A percentile compares a stretch with the other conserved stretches of the same genome.
Conservation (phyloP, 2,113 vertebrate genomes). For the Nematolebias whitei region DNA sequence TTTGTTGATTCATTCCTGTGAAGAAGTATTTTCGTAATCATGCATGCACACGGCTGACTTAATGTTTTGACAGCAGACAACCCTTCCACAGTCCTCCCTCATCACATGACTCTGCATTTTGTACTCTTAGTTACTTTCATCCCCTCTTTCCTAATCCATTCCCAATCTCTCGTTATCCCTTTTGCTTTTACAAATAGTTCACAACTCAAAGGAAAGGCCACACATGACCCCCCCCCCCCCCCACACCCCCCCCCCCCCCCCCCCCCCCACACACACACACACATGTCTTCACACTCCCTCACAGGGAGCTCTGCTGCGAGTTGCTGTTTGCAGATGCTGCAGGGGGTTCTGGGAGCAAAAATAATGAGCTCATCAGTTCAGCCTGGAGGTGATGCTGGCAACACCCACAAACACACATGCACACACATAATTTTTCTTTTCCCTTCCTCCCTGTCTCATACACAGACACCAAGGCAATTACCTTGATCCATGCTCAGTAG, state of each 20-base stretch:
- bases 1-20: constrained; percentile 13
- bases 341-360: constrained; percentile 73
- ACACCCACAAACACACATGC: constrained; percentile 47
- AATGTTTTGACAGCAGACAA: constrained; percentile 11
- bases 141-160: constrained; percentile 13
- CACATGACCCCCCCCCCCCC: too few relatives aligned
- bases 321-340: constrained; percentile 59
- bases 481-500: constrained; percentile 63
- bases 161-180: constrained; percentile 44
- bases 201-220: constrained; percentile 59
- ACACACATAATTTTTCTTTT: constrained; percentile 55
- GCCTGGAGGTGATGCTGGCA: constrained; percentile 67
- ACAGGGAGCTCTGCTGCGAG: constrained; percentile 42
- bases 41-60: constrained; percentile 4
- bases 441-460: constrained; percentile 56
- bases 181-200: constrained; percentile 61
- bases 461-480: constrained; percentile 73
- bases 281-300: constrained; percentile 15
- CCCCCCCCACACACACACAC: constrained; percentile 12
- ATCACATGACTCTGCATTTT: neutral
- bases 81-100: neutral
- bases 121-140: constrained; percentile 3
- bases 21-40: constrained; percentile 3
- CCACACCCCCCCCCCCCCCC: too few relatives aligned
- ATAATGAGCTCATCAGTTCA: constrained; percentile 80